Base-by-base conservation (phyloP, 2,888 invertebrate genomes). In the Ischnura elegans region DNA sequence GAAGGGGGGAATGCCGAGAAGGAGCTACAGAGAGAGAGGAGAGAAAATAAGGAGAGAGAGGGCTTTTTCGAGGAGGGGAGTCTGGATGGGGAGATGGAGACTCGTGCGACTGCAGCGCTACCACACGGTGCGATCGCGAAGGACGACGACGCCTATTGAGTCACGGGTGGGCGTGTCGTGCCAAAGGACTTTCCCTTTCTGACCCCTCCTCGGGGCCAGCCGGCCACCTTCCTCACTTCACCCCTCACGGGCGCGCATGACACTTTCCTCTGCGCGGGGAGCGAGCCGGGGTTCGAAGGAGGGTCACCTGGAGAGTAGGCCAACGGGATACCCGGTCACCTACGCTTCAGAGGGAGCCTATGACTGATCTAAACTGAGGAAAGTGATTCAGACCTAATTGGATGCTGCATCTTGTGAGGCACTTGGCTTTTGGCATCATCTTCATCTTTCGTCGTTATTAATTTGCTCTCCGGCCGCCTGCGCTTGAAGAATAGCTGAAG, bases 101-200 rank as follows among this genome's bases (percentile, higher is more conserved):
- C 86, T 25, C 86, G 86, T 45, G 86, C 43, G 86, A 86, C 86
- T 86, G 86, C 86, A 86, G 46, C 86, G 86, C 86, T 86, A 86
- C 86, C 86, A 46, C 86, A 46, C 45, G 45, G 45, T 46, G 86
- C 86, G 86, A 76, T 76, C 86, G 45, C 46, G 86, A 86, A 86
- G 46, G 86, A 86, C 86, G 46, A n/a, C 86, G 46, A n/a, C 86
- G 76, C 76, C 76, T 76, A 45, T 86, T 86, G 86, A 86, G 86
- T 86, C 86, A 86, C 86, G 86, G 86, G 86, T 86, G 86, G 86
- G 86, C 86, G 86, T 46, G 86, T 46, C 86, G 86, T n/a, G 86
- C 25, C 86, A 45, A 45, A 86, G 46, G 86, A 86, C 86, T 86
- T 86, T 86, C 43, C 43, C 45, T 86, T 86, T 46, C 86, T n/a